Base-by-base conservation (phyloP, 2,797 vertebrate genomes). In the Miichthys miiuy region DNA sequence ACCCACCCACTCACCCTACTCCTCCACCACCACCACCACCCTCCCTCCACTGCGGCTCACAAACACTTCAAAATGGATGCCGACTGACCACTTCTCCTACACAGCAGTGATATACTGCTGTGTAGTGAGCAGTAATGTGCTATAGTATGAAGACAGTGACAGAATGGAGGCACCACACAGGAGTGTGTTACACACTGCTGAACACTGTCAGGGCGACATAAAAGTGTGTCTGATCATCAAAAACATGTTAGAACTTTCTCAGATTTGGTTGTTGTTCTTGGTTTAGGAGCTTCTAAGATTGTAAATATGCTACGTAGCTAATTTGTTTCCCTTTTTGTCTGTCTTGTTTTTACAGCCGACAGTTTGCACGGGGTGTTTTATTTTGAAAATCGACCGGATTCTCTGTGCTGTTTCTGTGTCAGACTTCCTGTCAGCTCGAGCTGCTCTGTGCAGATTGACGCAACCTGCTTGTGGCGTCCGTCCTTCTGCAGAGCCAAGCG, bases 51-150 rank as follows among this genome's bases (percentile, higher is more conserved):
- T 51, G 4, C 4, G 0, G 6, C 80, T 83, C 79, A 81, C 78
- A 69, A 80, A 86, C 88, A 81, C 90, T 91, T 83, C 72, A 83
- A 91, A 84, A 91, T 89, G 89, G 92, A 86, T 20, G 69, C 75
- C 52, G 58, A 72, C 66, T 77, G 82, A 76, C 82, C 73, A 5
- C 65, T 41, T 20, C 55, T 58, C 60, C 27, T n/a, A 3, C 3
- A 30, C 56, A 38, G 79, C 48, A n/a, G 71, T 55, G 84, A 81
- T 41, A 38, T 27, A 60, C 56, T 2, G 70, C 65, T 9, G 34
- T 47, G 74, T 7, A 56, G 57, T 20, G 41, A 34, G 52, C 79
- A 55, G 77, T 56, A 50, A 48, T 47, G 72, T 21, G 61, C 60
- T 70, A 69, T 34, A 27, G 18, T 51, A 38, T 11, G 68, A 41